phyloP scores from a whole-genome alignment of 2,888 invertebrate genomes.

The Cataglyphis albicans region DNA sequence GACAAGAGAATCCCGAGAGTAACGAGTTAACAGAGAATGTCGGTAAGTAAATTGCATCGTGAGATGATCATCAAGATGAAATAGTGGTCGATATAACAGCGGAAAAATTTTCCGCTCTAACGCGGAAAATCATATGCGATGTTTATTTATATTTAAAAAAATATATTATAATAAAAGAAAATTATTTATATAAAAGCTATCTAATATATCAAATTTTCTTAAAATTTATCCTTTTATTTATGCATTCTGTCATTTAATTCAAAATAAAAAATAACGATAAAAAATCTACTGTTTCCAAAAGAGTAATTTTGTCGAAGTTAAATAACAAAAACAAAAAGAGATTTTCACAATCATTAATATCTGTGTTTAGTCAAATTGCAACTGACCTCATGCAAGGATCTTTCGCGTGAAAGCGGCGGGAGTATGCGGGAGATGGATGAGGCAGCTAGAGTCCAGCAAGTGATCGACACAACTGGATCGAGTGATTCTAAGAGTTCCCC shows the following conservation, averaged over 20 bases:
- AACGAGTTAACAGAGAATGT: neutral
- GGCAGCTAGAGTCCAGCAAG: neutral
- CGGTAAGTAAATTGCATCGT: slow-evolving; percentile 29
- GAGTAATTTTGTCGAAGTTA: neutral
- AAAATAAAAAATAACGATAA: slow-evolving; percentile 10
- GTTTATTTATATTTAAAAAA: neutral
- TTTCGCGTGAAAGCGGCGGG: slow-evolving; percentile 5
- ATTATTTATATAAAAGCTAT: neutral
- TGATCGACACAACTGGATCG: slow-evolving; percentile 16
- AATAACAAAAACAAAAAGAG: neutral
- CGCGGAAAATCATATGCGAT: neutral
- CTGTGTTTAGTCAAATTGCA: slow-evolving; percentile 10
- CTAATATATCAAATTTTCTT: neutral
- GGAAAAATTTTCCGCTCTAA: neutral
- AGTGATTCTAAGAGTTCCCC: slow-evolving; percentile 9
- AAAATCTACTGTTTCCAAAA: neutral
- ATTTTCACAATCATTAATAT: slow-evolving; percentile 17
- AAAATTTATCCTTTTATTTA: neutral
- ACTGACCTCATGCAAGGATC: slow-evolving; percentile 17
- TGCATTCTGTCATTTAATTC: slow-evolving; percentile 17
- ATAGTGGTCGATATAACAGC: neutral
- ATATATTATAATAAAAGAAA: neutral
- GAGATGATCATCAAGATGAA: neutral
- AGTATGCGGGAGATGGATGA: neutral
- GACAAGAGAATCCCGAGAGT: slow-evolving; percentile 25